Base-by-base conservation (phyloP, 2,888 invertebrate species). In the Lycia hirtaria region DNA sequence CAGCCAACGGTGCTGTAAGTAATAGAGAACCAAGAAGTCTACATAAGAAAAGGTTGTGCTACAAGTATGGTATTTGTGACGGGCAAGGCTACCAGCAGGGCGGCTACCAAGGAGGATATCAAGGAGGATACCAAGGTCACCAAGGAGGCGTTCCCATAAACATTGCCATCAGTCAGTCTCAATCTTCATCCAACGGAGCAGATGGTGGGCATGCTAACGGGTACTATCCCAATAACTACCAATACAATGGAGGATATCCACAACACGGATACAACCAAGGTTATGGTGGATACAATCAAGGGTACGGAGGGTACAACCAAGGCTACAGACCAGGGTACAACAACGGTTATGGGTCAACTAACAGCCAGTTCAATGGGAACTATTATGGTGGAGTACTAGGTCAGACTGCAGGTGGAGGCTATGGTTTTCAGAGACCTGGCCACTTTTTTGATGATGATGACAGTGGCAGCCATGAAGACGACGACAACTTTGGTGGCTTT, bases 151-250 rank as follows among this genome's bases (percentile, higher is more conserved):
- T 56, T 9, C 83, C 87, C 3, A 85, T 91, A 54, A 90, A 89
- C 68, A 91, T 91, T 45, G 92, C 89, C 1, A 87, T 91, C 50
- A 91, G 90, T 48, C 92, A 91, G 60, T 89, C 92, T 0, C 92
- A 92, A 60, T 77, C 88, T 9, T 87, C 90, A 2, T 76, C 88
- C 0, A 87, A 82, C 24, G 77, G 82, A 10, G 89, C 85, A 0
- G 83, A 81, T 0, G 85, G 86, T 1, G 87, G 85, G 7, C 78
- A 81, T 37, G 74, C 74, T 1, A 68, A 64, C 24, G 82, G 85
- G 0, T 73, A 81, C 62, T 78, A 74, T 49, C 87, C 87, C 1
- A 80, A 81, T 57, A 87, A 87, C 64, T 72, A 86, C 43, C 88
- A 88, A 38, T 73, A 76, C 45, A 78, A 78, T 26, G 71, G 71